These are phyloP conservation scores for Uloborus diversus DNA, from an alignment of 1,140 invertebrate species.

Conservation along the genomic window DNA sequence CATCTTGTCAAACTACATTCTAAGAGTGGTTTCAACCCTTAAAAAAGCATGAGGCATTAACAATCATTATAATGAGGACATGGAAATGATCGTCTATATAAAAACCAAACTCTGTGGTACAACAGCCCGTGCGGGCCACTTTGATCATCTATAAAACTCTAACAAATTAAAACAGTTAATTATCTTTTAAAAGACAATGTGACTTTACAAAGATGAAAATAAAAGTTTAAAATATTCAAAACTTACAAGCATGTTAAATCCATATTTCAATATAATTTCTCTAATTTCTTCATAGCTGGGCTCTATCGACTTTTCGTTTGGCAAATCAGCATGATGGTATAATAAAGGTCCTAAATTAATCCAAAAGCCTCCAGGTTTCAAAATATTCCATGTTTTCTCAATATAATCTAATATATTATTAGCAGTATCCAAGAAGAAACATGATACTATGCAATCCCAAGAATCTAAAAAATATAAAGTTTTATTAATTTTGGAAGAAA, in stretches of 20 bases:
- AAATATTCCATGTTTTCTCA: constrained; percentile 90
- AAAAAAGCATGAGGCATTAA: too few relatives aligned
- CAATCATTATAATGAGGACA: too few relatives aligned
- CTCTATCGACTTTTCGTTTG: constrained; percentile 91
- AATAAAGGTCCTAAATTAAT: constrained; percentile 92
- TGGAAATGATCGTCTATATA: too few relatives aligned
- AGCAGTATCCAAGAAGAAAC: constrained; percentile 99
- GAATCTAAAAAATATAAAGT: constrained; percentile 70
- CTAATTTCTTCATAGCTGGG: constrained; percentile 87
- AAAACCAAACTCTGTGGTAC: too few relatives aligned
- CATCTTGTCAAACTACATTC: too few relatives aligned
- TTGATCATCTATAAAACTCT: too few relatives aligned
- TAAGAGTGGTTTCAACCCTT: too few relatives aligned
- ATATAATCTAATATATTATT: constrained; percentile 95
- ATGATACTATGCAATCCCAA: constrained; percentile 94
- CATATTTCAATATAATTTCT: constrained; percentile 83
- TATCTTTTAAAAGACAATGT: too few relatives aligned
- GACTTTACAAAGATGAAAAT: too few relatives aligned
- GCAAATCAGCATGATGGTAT: constrained; percentile 93
- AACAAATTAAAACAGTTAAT: too few relatives aligned
- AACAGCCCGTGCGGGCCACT: too few relatives aligned
- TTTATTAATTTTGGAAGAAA: too few relatives aligned
- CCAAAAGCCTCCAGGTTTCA: constrained; percentile 79
- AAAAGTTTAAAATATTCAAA: not conserved
- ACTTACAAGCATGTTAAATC: constrained; percentile 85